Conservation (phyloP, 2,888 invertebrate genomes). For the Sinelater perroti region DNA sequence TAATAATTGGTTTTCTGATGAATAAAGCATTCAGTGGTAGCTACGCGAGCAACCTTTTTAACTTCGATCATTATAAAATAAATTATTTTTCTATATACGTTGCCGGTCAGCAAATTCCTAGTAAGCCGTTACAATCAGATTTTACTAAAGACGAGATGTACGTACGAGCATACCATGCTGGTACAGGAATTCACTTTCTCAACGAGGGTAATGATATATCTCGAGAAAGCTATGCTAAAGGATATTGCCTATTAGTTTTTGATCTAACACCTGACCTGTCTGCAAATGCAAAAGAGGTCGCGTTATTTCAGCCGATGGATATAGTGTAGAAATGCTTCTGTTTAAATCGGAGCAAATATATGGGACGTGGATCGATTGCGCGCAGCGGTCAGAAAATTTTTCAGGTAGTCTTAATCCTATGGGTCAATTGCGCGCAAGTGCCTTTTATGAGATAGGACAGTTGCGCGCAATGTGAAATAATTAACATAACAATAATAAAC, state of each 20-base stretch:
- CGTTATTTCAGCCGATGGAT: too few species aligned
- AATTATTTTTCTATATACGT: slow-evolving; percentile 13
- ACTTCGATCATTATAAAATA: slow-evolving; percentile 2
- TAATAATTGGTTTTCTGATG: slow-evolving; percentile 8
- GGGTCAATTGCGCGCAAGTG: too few species aligned
- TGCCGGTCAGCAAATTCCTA: slow-evolving; percentile 19
- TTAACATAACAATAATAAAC: too few species aligned
- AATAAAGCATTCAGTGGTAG: slow-evolving; percentile 19
- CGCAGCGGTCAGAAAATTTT: too few species aligned
- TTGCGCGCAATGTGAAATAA: too few species aligned
- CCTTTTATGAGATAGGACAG: too few species aligned
- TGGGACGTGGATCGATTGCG: too few species aligned
- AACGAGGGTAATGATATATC: slow-evolving; percentile 21
- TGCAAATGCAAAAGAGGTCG: slow-evolving; percentile 8
- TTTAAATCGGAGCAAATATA: too few species aligned
- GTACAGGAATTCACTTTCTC: slow-evolving; percentile 20
- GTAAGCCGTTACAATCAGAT: slow-evolving; percentile 8
- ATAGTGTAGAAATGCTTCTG: too few species aligned
- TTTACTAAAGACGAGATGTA: slow-evolving; percentile 4
- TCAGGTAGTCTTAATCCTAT: too few species aligned
- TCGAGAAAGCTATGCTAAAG: slow-evolving; percentile 1
- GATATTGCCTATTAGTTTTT: slow-evolving; percentile 22
- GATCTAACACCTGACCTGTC: slow-evolving; percentile 21
- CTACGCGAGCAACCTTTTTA: neutral
- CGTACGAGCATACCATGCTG: slow-evolving; percentile 11